Base-by-base conservation (phyloP, 2,113 vertebrate species). In the Empidonax traillii region DNA sequence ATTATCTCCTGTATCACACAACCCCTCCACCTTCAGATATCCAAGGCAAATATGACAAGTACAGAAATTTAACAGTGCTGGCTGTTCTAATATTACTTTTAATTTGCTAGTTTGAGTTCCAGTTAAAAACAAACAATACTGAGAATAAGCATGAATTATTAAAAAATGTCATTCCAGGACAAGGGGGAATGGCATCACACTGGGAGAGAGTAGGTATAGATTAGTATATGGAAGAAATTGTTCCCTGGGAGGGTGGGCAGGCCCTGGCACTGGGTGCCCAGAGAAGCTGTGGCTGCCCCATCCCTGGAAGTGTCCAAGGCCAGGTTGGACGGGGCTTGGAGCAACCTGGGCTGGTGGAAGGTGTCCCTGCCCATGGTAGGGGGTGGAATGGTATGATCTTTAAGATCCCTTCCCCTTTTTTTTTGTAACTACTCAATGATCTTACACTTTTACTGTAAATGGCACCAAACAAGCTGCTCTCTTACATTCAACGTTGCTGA, bases 1-100 rank as follows among this genome's bases (percentile, higher is more conserved):
- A 94, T 96, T 94, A 96, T 94, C 93, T 97, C 90, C 59, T 94
- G 63, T 66, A 47, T 87, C 92, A 83, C 41, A 74, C 76, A 95
- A 67, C 25, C 55, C 41, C 92, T 89, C 35, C 80, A 61, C 22
- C 79, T 43, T 74, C 84, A 79, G 82, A 94, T 73, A 92, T 13
- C 22, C 25, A 72, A 83, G 19, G 20, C 43, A 90, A 74, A 62
- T 21, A 61, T 39, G 44, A 78, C 66, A 65, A 49, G 63, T 65
- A 78, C 47, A 94, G 83, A 96, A 94, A 80, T 78, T 51, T 72
- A 74, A 66, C 73, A 39, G 62, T 82, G 84, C n/a, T 49, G 12
- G 27, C 67, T 78, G 68, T 81, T 94, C 28, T 30, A 76, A 39
- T 21, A 69, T 56, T 51, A 18, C 44, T 51, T 89, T 76, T 69